Base-by-base conservation (phyloP, 2,113 vertebrate species). In the Sander vitreus region DNA sequence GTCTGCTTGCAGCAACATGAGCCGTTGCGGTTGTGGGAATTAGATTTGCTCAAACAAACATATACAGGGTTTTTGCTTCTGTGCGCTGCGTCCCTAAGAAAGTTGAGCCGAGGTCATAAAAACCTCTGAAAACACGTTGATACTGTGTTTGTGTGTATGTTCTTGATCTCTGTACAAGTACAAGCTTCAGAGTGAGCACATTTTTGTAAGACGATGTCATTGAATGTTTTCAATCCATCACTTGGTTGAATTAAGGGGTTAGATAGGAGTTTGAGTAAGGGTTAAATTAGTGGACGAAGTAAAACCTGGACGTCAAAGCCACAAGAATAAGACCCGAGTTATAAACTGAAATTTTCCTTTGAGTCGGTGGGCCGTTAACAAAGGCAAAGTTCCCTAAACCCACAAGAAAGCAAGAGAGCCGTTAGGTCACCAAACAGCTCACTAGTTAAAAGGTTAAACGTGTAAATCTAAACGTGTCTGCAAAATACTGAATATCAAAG, bases 21-120 rank as follows among this genome's bases (percentile, higher is more conserved):
- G 47, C 27, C 14, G 1, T 6, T n/a, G 23, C 14, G 16, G 11
- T 30, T 21, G 10, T 5, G 4, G 50, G 11, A 62, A 13, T 69
- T 45, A 39, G 39, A 72, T 60, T 65, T 70, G 54, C 6, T 54
- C 57, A 48, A 68, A 81, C 45, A 36, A 19, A 57, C 43, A n/a
- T 48, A 54, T 54, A 55, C 39, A 15, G 36, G 36, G 39, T 58
- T 60, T 74, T 79, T 59, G 53, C 67, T 50, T 36, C 63, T 45
- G 48, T 78, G 43, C 27, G 48, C 16, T 58, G 76, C 25, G 50
- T 23, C 21, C 21, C 16, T 59, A 47, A 50, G 64, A 51, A 48
- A 55, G 78, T 79, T 68, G 36, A 68, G 60, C n/a, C 14, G 25
- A 81, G 51, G 43, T 68, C 59, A 30, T 15, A 27, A 54, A 57